Conservation (phyloP, 2,113 vertebrate species). For the Phycodurus eques region DNA sequence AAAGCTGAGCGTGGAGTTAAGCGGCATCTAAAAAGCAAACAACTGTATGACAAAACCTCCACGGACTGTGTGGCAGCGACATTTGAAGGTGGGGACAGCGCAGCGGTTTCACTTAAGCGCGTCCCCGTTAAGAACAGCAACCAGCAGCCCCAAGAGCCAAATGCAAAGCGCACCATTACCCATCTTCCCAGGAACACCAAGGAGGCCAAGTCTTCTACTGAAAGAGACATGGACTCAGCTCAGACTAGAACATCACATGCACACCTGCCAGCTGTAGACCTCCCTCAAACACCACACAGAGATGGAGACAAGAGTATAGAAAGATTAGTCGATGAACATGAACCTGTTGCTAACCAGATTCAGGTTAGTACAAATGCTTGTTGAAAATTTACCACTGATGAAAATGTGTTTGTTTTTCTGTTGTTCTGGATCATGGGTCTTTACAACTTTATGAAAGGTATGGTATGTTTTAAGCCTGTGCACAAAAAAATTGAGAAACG, state of each 20-base stretch:
- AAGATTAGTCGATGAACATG: slow-evolving; percentile 9
- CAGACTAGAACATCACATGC: slow-evolving; percentile 30
- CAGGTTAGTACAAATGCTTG: slow-evolving; percentile 51
- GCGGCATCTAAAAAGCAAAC: slow-evolving; percentile 71
- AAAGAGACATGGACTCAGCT: slow-evolving; percentile 43
- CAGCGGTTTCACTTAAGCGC: slow-evolving; percentile 12
- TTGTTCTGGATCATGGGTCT: too few relatives aligned
- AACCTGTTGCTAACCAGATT: slow-evolving; percentile 24
- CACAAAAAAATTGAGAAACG: neutral
- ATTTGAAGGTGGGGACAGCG: slow-evolving; percentile 9
- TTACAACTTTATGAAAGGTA: neutral
- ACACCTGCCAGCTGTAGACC: slow-evolving; percentile 24
- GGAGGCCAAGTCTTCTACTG: slow-evolving; percentile 14
- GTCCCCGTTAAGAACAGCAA: slow-evolving; percentile 42
- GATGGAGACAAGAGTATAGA: slow-evolving; percentile 41
- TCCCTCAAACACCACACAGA: slow-evolving; percentile 21
- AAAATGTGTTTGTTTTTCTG: neutral
- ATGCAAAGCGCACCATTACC: slow-evolving; percentile 53
- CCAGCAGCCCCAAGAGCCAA: slow-evolving; percentile 60
- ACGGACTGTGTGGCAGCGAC: slow-evolving; percentile 28
- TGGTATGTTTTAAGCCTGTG: neutral
- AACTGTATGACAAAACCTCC: slow-evolving; percentile 48
- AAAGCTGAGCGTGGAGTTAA: slow-evolving; percentile 81
- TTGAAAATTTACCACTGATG: neutral
- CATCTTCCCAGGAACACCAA: slow-evolving; percentile 35